Conservation (phyloP, 2,888 invertebrate genomes). For the Creontiades dilutus region DNA sequence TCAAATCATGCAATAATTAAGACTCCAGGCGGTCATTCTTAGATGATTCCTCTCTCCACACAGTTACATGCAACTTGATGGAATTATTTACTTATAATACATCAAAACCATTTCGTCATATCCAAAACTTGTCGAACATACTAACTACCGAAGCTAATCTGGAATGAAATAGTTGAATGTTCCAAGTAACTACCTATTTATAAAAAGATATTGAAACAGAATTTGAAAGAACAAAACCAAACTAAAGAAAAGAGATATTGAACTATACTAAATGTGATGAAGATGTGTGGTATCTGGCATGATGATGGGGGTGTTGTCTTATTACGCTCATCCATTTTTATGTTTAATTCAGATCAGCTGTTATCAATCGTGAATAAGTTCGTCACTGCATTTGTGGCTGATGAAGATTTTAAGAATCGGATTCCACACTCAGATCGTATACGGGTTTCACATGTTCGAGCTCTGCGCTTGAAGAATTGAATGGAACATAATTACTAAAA, state of each 20-base stretch:
- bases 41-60: constrained; percentile 38
- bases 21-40: constrained; percentile 66
- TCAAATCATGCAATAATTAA: constrained; percentile 44
- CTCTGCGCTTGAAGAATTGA: no score
- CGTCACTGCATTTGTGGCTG: no score
- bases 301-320: constrained; percentile 3
- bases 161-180: neutral
- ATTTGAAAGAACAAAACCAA: neutral
- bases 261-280: constrained; percentile 28
- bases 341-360: no score
- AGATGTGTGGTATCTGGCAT: neutral
- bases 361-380: no score
- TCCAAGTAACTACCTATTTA: neutral
- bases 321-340: neutral
- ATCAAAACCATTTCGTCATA: neutral
- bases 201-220: neutral
- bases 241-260: neutral
- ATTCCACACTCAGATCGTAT: no score
- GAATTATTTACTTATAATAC: constrained; percentile 12
- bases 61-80: constrained; percentile 49
- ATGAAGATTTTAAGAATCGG: no score
- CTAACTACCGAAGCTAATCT: neutral
- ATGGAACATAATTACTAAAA: no score
- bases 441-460: no score
- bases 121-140: neutral